Base-by-base conservation (phyloP, 2,113 vertebrate species). In the Clarias batrachus region DNA sequence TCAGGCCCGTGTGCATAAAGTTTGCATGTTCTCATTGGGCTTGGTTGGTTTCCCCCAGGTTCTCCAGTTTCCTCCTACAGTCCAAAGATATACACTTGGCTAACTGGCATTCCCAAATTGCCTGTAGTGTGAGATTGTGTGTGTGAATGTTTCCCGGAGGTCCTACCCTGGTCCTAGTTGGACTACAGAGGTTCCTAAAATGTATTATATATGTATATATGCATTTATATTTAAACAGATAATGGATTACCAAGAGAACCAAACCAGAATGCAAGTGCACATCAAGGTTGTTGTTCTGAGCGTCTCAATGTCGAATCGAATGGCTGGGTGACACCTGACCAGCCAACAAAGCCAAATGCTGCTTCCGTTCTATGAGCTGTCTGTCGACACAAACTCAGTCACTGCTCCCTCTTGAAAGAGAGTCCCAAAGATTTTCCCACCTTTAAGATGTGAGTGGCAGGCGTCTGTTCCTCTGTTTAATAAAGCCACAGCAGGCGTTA, bases 381-480 rank as follows among this genome's bases (percentile, higher is more conserved):
- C 93, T 94, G 88, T 94, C 92, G 41, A 88, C 85, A 88, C 85
- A 87, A 87, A 84, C 89, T 91, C 89, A 89, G 86, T 90, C 90
- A 86, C 85, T 91, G 82, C 90, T 92, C 91, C 77, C n/a, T 56
- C 60, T 78, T 90, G 86, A 59, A 89, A 90, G 87, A 87, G 81
- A n/a, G 48, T 62, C 48, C 86, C 84, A 89, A 92, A 85, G 27
- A 66, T 73, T 86, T 87, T 73, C 52, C 60, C 48, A 60, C 91
- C 84, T 84, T 91, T 82, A 81, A 93, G 92, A 94, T 91, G 81
- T 88, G 83, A 90, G 93, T 90, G 89, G 78, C 85, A 92, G 92
- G 92, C 91, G 90, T 93, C 89, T 90, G 85, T 77, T 88, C 82
- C 76, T 89, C 82, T 94, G 92, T 93, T 95, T 91, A 82, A 92